Percentiles rank a stretch among this genome's conserved stretches.
These are phyloP conservation scores for Folsomia candida DNA, from an alignment of 2,888 invertebrate genomes.

Conservation along the genomic window DNA sequence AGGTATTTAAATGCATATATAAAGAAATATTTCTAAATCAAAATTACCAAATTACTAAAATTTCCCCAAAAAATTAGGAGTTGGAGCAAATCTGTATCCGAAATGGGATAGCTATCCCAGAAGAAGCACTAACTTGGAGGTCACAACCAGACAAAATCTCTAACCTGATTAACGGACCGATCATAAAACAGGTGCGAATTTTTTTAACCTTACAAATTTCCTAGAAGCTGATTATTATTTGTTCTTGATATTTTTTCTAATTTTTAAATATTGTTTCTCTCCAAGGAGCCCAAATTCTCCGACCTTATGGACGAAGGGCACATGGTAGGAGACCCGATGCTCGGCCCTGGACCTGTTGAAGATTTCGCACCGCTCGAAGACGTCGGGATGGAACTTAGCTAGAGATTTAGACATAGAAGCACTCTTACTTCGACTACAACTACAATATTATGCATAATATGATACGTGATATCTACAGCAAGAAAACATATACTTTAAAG, in stretches of 20 bases:
- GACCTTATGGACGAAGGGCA: conserved; percentile 67
- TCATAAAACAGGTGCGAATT: conserved; percentile 46
- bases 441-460: no score
- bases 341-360: conserved; percentile 51
- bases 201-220: not conserved
- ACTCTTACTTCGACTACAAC: no score
- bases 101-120: conserved; percentile 56
- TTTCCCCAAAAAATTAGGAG: conserved; percentile 17
- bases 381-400: not conserved
- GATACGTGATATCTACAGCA: no score
- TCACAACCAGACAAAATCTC: conserved; percentile 52
- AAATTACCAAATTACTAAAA: no score
- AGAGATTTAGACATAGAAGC: no score
- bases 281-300: conserved; percentile 18
- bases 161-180: conserved; percentile 26
- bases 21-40: no score
- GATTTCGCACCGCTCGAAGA: conserved; percentile 16
- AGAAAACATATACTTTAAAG: no score
- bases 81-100: conserved; percentile 33
- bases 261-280: no score
- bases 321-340: conserved; percentile 62
- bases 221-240: not conserved
- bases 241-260: no score
- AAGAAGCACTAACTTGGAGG: conserved; percentile 63
- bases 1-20: no score